These are phyloP conservation scores for Seriola dumerili DNA, from an alignment of 2,113 vertebrate genomes.

Conservation along the genomic window DNA sequence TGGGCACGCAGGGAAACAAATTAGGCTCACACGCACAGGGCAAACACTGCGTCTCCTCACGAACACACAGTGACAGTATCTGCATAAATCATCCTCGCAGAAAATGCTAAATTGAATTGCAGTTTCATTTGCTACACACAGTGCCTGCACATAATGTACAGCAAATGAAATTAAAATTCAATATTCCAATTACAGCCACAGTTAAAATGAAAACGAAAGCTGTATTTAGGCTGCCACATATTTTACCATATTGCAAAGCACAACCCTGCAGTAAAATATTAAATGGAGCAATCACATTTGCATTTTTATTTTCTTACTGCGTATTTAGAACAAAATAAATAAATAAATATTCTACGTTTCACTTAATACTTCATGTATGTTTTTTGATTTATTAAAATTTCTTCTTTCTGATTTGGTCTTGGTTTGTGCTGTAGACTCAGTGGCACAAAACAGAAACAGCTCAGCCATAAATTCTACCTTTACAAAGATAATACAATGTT, in stretches of 20 bases:
- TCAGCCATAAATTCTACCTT: neutral
- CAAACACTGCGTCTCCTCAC: neutral
- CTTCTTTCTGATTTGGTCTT: neutral
- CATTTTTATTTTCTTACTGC: neutral
- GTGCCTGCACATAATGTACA: neutral
- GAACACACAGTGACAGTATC: neutral
- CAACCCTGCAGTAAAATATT: neutral
- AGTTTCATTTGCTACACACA: neutral
- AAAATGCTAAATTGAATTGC: conserved; percentile 30
- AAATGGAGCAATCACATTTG: conserved; percentile 16
- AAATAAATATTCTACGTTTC: neutral
- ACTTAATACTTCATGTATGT: neutral
- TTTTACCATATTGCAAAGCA: neutral
- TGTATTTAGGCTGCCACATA: conserved; percentile 1
- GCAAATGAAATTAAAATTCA: conserved; percentile 24
- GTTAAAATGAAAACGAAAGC: conserved; percentile 6
- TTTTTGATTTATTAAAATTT: no score
- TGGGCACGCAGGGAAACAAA: conserved; percentile 16
- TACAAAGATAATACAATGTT: no score
- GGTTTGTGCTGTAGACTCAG: neutral
- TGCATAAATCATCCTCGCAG: conserved; percentile 23
- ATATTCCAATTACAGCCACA: neutral
- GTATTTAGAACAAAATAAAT: neutral
- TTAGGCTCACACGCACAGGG: neutral
- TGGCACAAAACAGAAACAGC: neutral